Percentiles rank a stretch among this genome's conserved stretches.
These are phyloP conservation scores for Chrysolina haemoptera DNA, from an alignment of 2,888 invertebrate species.

Conservation along the genomic window DNA sequence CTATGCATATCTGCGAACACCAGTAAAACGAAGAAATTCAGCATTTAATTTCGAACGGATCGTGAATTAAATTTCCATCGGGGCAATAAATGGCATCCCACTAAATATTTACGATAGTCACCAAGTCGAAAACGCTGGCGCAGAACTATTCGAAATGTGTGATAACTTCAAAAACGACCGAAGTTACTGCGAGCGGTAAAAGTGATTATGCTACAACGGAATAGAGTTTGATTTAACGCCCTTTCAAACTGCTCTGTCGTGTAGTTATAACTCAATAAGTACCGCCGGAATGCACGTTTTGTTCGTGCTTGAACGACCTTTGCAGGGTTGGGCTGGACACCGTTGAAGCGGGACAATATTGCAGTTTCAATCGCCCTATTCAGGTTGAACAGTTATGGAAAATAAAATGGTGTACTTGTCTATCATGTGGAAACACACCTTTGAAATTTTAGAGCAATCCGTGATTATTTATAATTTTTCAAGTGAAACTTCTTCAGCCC, in stretches of 20 bases:
- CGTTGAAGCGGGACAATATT: neutral
- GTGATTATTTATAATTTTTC: too few relatives aligned
- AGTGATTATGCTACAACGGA: slow-evolving; percentile 52
- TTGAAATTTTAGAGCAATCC: too few relatives aligned
- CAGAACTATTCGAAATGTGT: slow-evolving; percentile 44
- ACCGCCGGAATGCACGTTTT: slow-evolving; percentile 52
- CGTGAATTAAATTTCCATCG: slow-evolving; percentile 3
- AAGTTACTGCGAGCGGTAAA: slow-evolving; percentile 51
- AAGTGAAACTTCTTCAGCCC: too few relatives aligned
- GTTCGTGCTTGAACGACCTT: slow-evolving; percentile 49
- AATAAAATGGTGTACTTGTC: too few relatives aligned
- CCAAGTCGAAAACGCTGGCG: slow-evolving; percentile 9
- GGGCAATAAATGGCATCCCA: slow-evolving; percentile 14
- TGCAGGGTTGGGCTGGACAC: neutral
- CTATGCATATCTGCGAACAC: neutral
- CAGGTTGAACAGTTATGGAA: too few relatives aligned
- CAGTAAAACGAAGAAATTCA: neutral
- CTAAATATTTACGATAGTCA: slow-evolving; percentile 11
- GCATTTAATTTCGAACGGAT: neutral
- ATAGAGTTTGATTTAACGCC: slow-evolving; percentile 52
- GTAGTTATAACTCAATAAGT: slow-evolving; percentile 47
- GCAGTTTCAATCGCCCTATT: too few relatives aligned
- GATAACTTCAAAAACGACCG: slow-evolving; percentile 48
- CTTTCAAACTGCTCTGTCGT: slow-evolving; percentile 51
- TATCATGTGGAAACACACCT: too few relatives aligned